Evolutionary conservation across 2,113 vertebrate genomes (phyloP), one percentile per base, ranked within the genome.

Genomic region (Engystomops pustulosus): DNA sequence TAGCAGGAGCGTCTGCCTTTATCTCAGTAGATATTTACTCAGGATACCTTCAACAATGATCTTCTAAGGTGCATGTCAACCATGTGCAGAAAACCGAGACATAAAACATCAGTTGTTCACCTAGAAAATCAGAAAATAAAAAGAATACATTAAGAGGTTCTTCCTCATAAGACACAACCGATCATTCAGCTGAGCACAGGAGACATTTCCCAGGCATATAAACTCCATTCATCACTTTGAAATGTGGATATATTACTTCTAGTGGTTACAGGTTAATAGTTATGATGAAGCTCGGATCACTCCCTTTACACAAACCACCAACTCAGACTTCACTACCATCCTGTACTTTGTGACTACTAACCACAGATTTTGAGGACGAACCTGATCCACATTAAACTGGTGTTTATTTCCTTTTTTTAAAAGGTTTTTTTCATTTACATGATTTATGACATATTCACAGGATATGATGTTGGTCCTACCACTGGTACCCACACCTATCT

Each of bases 281-380:
- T 23, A 62, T 83, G 70, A 30, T 60, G 51, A 20, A 47, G 55
- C 58, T 32, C 45, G 17, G 30, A 36, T 55, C 44, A 81, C 79
- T 81, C 65, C 65, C 47, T 70, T 81, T 41, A 81, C 47, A 55
- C 65, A 53, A 71, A 18, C 70, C 23, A 74, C 71, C 71, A 30
- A 30, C 38, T 71, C 41, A 25, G 69, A 11, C 23, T 47, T 47
- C 44, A 12, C 44, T 45, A 8, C 44, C 44, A 45, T 15, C 41
- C n/a, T 41, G 17, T 1, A 44, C 23, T 20, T 36, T 38, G 20
- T 70, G 4, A 2, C 32, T 44, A 6, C 44, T 45, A 2, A 41
- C 67, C 38, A 47, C 23, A 25, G 38, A 9, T 27, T 69, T 34
- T 27, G 69, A 25, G 20, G 20, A 20, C 8, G 6, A 1, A 2